These are phyloP conservation scores for Platyrinchus mystaceus DNA, from an alignment of 2,797 vertebrate genomes.

Conservation along the genomic window DNA sequence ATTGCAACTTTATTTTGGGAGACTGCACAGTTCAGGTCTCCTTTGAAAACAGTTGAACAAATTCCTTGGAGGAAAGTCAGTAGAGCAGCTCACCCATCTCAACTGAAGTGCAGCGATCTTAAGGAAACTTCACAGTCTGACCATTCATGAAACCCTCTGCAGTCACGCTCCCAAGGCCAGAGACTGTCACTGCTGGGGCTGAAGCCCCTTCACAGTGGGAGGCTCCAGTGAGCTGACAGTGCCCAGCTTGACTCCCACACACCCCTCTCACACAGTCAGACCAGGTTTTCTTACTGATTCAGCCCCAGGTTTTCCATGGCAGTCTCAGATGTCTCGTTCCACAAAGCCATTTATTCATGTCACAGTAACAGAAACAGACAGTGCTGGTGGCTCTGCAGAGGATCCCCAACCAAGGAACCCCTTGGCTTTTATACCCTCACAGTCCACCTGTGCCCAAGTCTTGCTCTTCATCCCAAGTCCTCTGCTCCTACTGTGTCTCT, in stretches of 20 bases:
- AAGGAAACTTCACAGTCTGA: background rate
- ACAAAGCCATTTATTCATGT: background rate
- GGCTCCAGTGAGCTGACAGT: fast-evolving
- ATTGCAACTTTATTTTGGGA: background rate
- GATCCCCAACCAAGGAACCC: background rate
- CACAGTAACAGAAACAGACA: background rate
- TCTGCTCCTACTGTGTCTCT: background rate
- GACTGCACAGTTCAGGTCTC: background rate
- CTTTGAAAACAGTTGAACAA: background rate
- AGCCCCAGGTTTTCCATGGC: fast-evolving
- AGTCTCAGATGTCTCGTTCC: background rate
- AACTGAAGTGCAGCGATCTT: background rate
- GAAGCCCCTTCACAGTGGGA: fast-evolving
- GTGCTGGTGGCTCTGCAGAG: fast-evolving
- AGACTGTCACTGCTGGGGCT: fast-evolving
- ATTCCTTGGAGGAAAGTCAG: background rate
- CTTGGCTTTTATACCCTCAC: background rate
- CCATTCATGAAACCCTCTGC: background rate
- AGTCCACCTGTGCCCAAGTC: background rate
- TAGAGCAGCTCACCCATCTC: background rate
- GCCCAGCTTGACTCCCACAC: background rate
- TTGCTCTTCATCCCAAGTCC: background rate
- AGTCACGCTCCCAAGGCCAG: background rate
- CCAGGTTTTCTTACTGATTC: fast-evolving
- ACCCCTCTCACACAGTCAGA: background rate